Conservation (phyloP, 1,140 invertebrate genomes). For the Cotesia glomerata region DNA sequence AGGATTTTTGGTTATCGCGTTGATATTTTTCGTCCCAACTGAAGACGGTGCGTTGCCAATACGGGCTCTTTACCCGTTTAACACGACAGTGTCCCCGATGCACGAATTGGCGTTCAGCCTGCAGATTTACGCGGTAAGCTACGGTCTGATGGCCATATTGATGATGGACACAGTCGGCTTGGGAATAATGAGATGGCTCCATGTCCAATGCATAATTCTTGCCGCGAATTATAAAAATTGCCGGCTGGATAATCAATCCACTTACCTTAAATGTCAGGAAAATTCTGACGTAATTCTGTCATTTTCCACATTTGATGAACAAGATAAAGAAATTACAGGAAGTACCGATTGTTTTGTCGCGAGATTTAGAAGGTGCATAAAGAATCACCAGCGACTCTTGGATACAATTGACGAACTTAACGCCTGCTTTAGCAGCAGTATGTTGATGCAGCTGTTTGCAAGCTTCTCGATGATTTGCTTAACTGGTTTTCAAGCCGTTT, state of each 20-base stretch:
- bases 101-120: conserved; percentile 33
- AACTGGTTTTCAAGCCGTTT: conserved; percentile 41
- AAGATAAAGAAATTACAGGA: not conserved
- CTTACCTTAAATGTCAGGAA: no score
- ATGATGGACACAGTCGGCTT: conserved; percentile 28
- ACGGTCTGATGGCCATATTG: conserved; percentile 36
- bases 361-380: conserved; percentile 35
- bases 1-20: conserved; percentile 26
- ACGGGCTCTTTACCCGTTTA: conserved; percentile 41
- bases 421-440: conserved; percentile 35
- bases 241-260: no score
- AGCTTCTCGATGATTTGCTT: conserved; percentile 46
- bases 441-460: conserved; percentile 43
- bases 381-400: conserved; percentile 41
- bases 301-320: not conserved
- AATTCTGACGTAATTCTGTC: conserved; percentile 2
- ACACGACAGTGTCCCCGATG: conserved; percentile 33
- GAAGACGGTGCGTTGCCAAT: conserved; percentile 39
- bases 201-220: no score
- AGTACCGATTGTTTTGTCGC: conserved; percentile 15
- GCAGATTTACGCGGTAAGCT: conserved; percentile 31
- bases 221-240: no score
- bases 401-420: conserved; percentile 37
- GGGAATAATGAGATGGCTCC: no score
- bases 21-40: conserved; percentile 37